These are phyloP conservation scores for Crocidura indochinensis DNA, from an alignment of 2,797 vertebrate genomes.

Conservation along the genomic window DNA sequence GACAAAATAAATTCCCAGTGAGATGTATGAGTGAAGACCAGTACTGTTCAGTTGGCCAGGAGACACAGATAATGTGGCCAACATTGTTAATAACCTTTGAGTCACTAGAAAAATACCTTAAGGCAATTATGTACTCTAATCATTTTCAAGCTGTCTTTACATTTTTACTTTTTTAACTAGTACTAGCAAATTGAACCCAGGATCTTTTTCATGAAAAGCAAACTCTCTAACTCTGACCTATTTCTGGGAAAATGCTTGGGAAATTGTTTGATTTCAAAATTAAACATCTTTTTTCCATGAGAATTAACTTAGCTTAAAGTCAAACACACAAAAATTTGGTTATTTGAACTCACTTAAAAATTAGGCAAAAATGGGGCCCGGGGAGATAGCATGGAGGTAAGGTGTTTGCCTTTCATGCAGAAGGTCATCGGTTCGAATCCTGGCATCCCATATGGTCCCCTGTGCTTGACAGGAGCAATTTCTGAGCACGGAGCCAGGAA, in stretches of 20 bases:
- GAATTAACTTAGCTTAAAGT: slow-evolving; percentile 48
- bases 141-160: too few relatives aligned
- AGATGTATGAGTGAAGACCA: not conserved
- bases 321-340: slow-evolving; percentile 49
- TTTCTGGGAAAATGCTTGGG: slow-evolving; percentile 2
- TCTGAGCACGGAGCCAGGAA: too few relatives aligned
- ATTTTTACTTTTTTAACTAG: too few relatives aligned
- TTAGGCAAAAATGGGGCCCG: slow-evolving; percentile 39
- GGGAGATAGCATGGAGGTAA: too few relatives aligned
- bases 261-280: not conserved
- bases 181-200: too few relatives aligned
- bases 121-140: too few relatives aligned
- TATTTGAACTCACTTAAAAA: slow-evolving; percentile 32
- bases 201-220: too few relatives aligned
- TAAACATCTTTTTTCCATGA: not conserved
- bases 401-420: too few relatives aligned
- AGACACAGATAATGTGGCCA: not conserved
- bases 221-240: too few relatives aligned
- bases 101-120: not conserved
- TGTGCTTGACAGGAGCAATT: too few relatives aligned
- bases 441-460: too few relatives aligned
- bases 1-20: slow-evolving; percentile 43
- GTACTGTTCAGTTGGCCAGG: not conserved
- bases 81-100: not conserved
- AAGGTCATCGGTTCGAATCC: too few relatives aligned